Base-by-base conservation (phyloP, 2,888 invertebrate genomes). In the Antheraea yamamai region DNA sequence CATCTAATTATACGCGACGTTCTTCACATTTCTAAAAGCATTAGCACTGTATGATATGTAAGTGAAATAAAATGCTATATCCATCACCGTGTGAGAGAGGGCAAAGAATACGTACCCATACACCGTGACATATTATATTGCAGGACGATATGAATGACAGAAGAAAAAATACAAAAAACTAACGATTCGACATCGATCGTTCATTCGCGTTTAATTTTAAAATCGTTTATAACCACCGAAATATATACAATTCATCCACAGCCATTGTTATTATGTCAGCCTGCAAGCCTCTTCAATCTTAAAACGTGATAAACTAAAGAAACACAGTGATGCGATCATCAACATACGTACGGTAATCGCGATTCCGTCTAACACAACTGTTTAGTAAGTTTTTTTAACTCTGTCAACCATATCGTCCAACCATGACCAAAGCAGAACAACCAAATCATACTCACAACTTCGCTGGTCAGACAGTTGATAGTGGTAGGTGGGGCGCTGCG, bases 401-500 rank as follows among this genome's bases (percentile, higher is more conserved):
- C 39, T 39, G n/a, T 51, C 47, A 47, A 72, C 47, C 10, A 72
- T 72, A 72, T 72, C 16, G n/a, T 39, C 70, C 23, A 10, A 20
- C 70, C 12, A n/a, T 52, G 20, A 16, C 52, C 52, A 72, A 55
- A 55, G 26, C 55, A n/a, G 39, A 55, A 52, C 12, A 8, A 16
- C 14, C 14, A 66, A 66, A 52, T 14, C 26, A 55, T 16, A 96
- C 97, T 97, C 95, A 97, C 97, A 97, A 97, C 97, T 96, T 97
- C 97, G 82, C 97, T 96, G 85, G 97, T 97, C 86, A 97, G 96
- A 92, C 97, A 97, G 92, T 97, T 97, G 88, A 97, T 96, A 84
- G 97, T 96, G 89, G 88, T 91, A 81, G 91, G 94, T 75, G 94
- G 89, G 82, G 89, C 80, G 75, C 87, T 79, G 78, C 92, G 88